Evolutionary conservation across 2,113 vertebrate genomes (phyloP).

Genomic region (Meles meles): DNA sequence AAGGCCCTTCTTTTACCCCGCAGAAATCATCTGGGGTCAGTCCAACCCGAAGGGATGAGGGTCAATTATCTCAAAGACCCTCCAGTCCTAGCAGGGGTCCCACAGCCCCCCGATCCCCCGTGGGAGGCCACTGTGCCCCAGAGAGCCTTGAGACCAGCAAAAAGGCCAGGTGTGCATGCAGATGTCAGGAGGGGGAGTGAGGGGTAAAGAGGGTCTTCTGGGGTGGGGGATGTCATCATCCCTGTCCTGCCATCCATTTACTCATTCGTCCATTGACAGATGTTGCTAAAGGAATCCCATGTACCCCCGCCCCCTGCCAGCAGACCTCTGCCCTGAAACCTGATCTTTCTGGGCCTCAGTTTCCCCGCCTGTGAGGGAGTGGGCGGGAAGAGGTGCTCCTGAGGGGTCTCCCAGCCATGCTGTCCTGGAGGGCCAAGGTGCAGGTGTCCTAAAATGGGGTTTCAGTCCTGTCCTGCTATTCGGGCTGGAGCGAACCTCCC

Average conservation of each 20-base stretch:
- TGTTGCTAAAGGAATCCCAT: no score
- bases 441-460: background rate
- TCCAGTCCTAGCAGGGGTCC: background rate
- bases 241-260: background rate
- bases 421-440: background rate
- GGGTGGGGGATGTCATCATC: background rate
- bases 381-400: no score
- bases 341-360: background rate
- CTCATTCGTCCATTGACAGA: background rate
- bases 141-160: no score
- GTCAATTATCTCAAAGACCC: background rate
- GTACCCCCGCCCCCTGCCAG: background rate
- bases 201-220: background rate
- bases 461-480: background rate
- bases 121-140: background rate
- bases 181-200: background rate
- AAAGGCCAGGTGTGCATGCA: background rate
- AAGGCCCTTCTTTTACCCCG: background rate
- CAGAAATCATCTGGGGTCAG: background rate
- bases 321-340: background rate
- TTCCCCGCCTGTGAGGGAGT: background rate
- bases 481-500: background rate
- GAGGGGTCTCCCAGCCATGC: background rate
- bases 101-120: background rate
- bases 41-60: background rate